A percentile compares a stretch with the other conserved stretches of the same genome.
Evolutionary conservation across 2,113 vertebrate species (phyloP).

Genomic region (Hiodon tergisus): DNA sequence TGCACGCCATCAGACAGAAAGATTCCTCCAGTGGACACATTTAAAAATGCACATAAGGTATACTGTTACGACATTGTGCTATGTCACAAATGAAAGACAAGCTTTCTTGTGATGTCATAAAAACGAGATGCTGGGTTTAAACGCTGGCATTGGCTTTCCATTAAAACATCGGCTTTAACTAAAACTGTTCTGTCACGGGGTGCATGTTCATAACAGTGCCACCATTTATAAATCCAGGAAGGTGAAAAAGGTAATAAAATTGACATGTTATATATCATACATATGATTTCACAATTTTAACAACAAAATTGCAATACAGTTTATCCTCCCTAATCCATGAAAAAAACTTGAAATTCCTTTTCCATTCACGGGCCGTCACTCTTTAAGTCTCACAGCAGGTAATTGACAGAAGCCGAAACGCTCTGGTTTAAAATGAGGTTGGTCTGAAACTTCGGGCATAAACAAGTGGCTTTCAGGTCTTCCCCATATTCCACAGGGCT

Average conservation of each 20-base stretch:
- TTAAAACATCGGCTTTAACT: not conserved
- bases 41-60: not conserved
- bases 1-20: not conserved
- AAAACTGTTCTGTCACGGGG: not conserved
- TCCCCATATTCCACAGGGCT: not conserved
- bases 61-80: not conserved
- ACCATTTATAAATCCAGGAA: not conserved
- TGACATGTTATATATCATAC: not conserved
- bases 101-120: not conserved
- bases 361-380: not conserved
- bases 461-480: conserved; percentile 13
- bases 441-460: conserved; percentile 9
- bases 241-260: not conserved
- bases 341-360: not conserved
- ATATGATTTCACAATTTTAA: not conserved
- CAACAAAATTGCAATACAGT: not conserved
- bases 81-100: not conserved
- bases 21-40: not conserved
- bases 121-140: not conserved
- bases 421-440: conserved; percentile 1
- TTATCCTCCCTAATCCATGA: not conserved
- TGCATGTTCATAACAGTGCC: not conserved
- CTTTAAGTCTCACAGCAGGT: conserved; percentile 1
- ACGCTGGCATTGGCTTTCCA: not conserved
- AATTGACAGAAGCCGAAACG: not conserved